A percentile compares a stretch with the other conserved stretches of the same genome.
Conservation (phyloP, 2,888 invertebrate species). For the Agrilus mali region DNA sequence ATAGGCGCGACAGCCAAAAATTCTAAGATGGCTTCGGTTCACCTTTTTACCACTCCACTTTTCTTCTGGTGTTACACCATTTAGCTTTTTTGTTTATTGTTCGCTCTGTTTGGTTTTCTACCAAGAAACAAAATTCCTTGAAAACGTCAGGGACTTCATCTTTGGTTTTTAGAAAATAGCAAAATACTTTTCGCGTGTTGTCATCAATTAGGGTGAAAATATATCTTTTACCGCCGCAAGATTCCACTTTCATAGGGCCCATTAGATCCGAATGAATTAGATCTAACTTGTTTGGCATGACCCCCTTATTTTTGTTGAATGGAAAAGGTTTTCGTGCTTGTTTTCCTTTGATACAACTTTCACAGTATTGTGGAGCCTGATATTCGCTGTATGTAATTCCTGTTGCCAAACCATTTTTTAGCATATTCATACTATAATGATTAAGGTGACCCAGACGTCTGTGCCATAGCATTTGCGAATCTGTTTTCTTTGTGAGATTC, state of each 20-base stretch:
- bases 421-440: constrained; percentile 10
- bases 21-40: constrained; percentile 5
- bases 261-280: no score
- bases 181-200: no score
- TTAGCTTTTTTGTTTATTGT: constrained; percentile 10
- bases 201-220: no score
- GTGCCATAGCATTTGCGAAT: constrained; percentile 9
- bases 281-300: no score
- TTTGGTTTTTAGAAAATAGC: no score
- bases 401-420: constrained; percentile 12
- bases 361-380: constrained; percentile 7
- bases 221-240: no score
- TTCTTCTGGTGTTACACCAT: constrained; percentile 4
- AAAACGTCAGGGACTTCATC: constrained; percentile 8
- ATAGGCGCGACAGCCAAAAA: constrained; percentile 7
- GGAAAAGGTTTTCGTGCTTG: no score
- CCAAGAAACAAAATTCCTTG: constrained; percentile 13
- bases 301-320: no score
- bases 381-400: constrained; percentile 7
- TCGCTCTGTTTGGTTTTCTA: constrained; percentile 15
- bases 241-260: no score
- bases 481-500: constrained; percentile 3
- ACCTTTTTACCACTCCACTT: constrained; percentile 4
- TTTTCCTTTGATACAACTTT: no score
- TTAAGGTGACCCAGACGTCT: constrained; percentile 11